These are phyloP conservation scores for Zoanthus sansibaricus DNA, from an alignment of 92 coral and sea anemone species.

Conservation along the genomic window DNA sequence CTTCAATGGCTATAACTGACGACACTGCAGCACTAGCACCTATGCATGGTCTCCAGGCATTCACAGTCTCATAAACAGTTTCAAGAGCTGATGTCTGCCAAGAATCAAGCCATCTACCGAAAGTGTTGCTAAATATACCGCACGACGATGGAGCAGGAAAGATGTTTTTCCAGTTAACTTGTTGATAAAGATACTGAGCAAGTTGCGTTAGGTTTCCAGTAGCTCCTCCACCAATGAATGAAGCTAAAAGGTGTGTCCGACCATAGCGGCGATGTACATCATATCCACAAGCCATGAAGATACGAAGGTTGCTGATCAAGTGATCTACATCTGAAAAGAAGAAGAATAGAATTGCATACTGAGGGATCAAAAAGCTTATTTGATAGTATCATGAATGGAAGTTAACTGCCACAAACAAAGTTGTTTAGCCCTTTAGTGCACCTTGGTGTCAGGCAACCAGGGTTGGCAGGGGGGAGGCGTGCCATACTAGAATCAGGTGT, in stretches of 20 bases:
- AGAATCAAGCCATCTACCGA: conserved; percentile 60
- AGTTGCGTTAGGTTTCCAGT: conserved; percentile 84
- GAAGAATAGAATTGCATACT: not conserved
- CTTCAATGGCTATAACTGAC: conserved; percentile 79
- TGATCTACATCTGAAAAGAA: conserved; percentile 71
- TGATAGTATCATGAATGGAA: too few species aligned
- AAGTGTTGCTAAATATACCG: conserved; percentile 66
- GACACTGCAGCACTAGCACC: conserved; percentile 94
- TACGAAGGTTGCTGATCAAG: conserved; percentile 77
- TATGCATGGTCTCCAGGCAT: conserved; percentile 80
- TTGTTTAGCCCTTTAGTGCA: too few species aligned
- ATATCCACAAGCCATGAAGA: conserved; percentile 80
- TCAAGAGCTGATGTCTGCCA: conserved; percentile 64
- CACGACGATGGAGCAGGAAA: conserved; percentile 73
- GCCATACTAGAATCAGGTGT: too few species aligned
- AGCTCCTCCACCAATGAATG: conserved; percentile 91
- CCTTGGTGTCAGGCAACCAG: too few species aligned
- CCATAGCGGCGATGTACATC: conserved; percentile 81
- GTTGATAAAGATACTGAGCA: conserved; percentile 74
- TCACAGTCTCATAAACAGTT: conserved; percentile 66
- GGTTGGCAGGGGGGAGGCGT: too few species aligned
- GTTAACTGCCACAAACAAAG: too few species aligned
- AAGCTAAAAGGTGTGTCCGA: conserved; percentile 74
- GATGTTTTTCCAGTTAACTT: conserved; percentile 68
- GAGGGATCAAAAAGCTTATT: not conserved